phyloP scores from a whole-genome alignment of 1,140 invertebrate genomes.

The Teleogryllus occipitalis region DNA sequence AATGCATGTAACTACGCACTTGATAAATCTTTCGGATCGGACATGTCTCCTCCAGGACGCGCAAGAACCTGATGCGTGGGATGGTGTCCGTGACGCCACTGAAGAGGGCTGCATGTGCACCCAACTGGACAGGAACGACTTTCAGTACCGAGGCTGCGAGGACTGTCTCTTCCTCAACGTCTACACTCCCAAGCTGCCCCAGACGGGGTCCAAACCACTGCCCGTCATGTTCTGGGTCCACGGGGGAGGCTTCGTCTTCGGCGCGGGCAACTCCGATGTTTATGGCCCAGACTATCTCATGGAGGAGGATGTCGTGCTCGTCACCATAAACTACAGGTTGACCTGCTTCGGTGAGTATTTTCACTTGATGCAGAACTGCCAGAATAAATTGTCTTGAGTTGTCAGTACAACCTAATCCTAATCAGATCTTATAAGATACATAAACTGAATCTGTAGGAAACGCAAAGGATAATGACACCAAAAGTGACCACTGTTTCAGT shows the following conservation, averaged over 20 bases:
- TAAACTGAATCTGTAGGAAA: too few species aligned
- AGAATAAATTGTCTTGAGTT: too few species aligned
- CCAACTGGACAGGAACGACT: not conserved
- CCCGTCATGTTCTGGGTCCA: slow-evolving; percentile 35
- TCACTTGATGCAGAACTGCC: not conserved
- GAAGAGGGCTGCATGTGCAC: not conserved
- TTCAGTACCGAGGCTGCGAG: not conserved
- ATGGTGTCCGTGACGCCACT: not conserved
- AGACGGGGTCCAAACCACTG: slow-evolving; percentile 12
- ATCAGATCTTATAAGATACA: too few species aligned
- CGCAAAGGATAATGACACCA: too few species aligned
- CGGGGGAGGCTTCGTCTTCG: slow-evolving; percentile 30
- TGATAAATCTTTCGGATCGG: too few species aligned
- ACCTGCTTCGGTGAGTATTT: slow-evolving; percentile 33
- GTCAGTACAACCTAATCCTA: too few species aligned
- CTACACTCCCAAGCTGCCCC: not conserved
- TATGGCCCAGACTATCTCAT: slow-evolving; percentile 31
- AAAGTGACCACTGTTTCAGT: too few species aligned
- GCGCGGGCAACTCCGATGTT: slow-evolving; percentile 23
- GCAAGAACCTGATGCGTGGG: not conserved
- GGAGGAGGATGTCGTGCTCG: slow-evolving; percentile 35
- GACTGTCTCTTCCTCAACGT: not conserved
- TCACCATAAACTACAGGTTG: slow-evolving; percentile 38
- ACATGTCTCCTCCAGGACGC: not conserved
- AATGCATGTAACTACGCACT: too few species aligned